These are phyloP conservation scores for Fringilla coelebs DNA, from an alignment of 2,797 vertebrate species.

Conservation along the genomic window DNA sequence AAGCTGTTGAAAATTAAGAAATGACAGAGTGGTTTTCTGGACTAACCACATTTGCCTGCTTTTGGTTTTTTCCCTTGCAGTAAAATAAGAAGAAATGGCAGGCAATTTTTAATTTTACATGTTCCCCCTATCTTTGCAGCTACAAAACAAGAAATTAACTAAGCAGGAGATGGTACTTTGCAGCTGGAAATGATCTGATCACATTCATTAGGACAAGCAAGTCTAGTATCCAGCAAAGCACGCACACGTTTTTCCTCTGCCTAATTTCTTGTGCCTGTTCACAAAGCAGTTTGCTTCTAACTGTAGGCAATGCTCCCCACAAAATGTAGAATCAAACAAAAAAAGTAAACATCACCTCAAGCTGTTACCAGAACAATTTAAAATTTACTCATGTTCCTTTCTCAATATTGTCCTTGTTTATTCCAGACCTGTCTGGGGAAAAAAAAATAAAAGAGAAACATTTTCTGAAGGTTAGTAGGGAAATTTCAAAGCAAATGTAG, in stretches of 20 bases:
- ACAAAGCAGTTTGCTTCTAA: not conserved
- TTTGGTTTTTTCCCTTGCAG: not conserved
- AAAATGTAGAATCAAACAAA: not conserved
- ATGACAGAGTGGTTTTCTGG: not conserved
- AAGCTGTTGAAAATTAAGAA: conserved; percentile 26
- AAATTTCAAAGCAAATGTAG: not conserved
- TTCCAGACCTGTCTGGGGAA: not conserved
- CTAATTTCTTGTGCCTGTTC: not conserved
- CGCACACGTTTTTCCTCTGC: fast-evolving
- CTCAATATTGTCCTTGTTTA: not conserved
- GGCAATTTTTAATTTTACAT: not conserved
- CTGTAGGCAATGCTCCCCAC: not conserved
- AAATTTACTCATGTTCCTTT: not conserved
- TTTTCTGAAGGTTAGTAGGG: not conserved
- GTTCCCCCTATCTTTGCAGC: not conserved
- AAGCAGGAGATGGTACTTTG: fast-evolving
- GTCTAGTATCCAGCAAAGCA: not conserved
- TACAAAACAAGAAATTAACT: not conserved
- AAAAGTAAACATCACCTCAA: not conserved
- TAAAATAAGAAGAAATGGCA: not conserved
- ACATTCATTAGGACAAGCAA: not conserved
- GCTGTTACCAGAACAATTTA: not conserved
- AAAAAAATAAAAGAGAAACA: not conserved
- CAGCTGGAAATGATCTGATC: not conserved
- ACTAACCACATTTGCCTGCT: not conserved